phyloP scores from a whole-genome alignment of 2,113 vertebrate genomes.

The Rhynchomys soricoides region DNA sequence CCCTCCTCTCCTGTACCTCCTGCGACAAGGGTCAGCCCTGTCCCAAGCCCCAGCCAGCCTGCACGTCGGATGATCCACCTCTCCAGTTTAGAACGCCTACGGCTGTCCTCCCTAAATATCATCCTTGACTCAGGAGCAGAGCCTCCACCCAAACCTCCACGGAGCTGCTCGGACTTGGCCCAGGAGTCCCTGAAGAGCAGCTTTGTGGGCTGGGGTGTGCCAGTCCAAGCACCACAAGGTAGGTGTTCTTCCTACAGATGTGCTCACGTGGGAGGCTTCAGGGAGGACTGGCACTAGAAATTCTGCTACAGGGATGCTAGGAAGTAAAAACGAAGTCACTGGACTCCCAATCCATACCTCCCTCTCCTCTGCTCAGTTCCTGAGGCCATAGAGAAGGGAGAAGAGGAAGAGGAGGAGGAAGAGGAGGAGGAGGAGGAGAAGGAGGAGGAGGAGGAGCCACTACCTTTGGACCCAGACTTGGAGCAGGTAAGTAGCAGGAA shows the following conservation, averaged over 20 bases:
- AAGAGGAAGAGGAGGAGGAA: constrained; percentile 80
- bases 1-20: not conserved
- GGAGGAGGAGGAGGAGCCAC: constrained; percentile 79
- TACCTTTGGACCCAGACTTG: constrained; percentile 43
- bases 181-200: constrained; percentile 71
- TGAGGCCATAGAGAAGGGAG: not conserved
- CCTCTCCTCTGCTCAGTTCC: not conserved
- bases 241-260: not conserved
- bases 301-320: not conserved
- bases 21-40: not conserved
- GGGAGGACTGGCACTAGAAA: not conserved
- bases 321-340: constrained; percentile 57
- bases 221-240: constrained; percentile 50
- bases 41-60: constrained; percentile 38
- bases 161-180: constrained; percentile 56
- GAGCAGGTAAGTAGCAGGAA: constrained; percentile 74
- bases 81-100: constrained; percentile 86
- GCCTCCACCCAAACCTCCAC: constrained; percentile 65
- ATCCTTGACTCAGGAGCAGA: constrained; percentile 82
- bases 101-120: constrained; percentile 88
- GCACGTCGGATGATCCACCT: constrained; percentile 76
- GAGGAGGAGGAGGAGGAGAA: constrained; percentile 84
- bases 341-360: not conserved
- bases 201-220: constrained; percentile 72
- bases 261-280: not conserved